These are phyloP conservation scores for Lontra canadensis DNA, from an alignment of 2,113 vertebrate genomes.

Conservation along the genomic window DNA sequence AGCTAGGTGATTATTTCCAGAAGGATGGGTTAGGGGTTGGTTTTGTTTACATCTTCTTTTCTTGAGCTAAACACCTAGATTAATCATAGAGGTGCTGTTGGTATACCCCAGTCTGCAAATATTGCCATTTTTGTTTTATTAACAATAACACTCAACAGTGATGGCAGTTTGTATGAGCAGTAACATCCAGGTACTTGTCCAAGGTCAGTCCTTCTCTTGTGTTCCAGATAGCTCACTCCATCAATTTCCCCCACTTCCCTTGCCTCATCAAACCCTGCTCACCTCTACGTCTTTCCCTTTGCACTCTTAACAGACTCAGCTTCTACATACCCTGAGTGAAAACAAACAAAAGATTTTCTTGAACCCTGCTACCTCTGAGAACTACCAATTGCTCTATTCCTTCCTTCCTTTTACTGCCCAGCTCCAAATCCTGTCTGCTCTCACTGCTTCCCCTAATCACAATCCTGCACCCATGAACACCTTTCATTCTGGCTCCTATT, in stretches of 20 bases:
- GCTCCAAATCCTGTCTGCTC: background rate
- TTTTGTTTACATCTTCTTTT: background rate
- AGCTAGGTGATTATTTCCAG: background rate
- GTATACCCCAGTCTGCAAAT: background rate
- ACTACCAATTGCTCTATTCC: background rate
- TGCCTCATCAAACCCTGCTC: background rate
- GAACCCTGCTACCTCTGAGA: background rate
- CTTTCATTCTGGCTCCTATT: constrained; percentile 24
- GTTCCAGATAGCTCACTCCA: background rate
- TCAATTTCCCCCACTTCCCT: background rate
- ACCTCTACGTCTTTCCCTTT: background rate
- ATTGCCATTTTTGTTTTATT: background rate
- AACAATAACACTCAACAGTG: background rate
- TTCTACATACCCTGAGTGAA: background rate
- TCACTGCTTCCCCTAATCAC: background rate
- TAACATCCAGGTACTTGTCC: background rate
- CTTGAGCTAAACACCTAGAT: background rate
- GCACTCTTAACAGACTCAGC: background rate
- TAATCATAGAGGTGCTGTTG: background rate
- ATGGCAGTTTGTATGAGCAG: background rate
- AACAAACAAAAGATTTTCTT: background rate
- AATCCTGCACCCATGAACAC: background rate
- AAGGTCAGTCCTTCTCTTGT: background rate
- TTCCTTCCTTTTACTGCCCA: background rate
- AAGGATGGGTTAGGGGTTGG: background rate